Base-by-base conservation (phyloP, 2,888 invertebrate species). In the Volucella inflata region DNA sequence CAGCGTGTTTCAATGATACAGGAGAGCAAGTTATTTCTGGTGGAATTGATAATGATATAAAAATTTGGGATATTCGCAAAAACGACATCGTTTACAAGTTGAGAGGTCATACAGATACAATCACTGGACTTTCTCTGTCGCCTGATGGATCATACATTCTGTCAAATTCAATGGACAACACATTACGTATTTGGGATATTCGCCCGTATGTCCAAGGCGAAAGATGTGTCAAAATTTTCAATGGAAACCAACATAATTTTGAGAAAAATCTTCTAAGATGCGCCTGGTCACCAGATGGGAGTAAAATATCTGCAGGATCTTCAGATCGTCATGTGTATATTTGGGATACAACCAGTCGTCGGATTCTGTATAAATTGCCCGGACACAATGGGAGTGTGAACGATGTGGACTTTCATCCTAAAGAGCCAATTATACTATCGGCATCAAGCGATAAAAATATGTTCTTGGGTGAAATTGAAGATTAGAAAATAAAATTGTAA, bases 371-470 rank as follows among this genome's bases (percentile, higher is more conserved):
- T 93, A 98, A 98, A 93, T 93, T 99, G 88, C 99, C 99, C 0
- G 99, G 99, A 0, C 99, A 99, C 92, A 97, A 98, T 92, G 99
- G 99, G 46, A 96, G 98, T 85, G 98, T 99, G 38, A 99, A 99
- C 91, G 98, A 98, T 91, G 95, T 98, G 0, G 97, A 97, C 92
- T 98, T 99, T 92, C 99, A 99, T 93, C 97, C 96, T 0, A 94
- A 94, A 42, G 99, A 99, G 91, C 97, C 99, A 6, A 96, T 99
- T 68, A 95, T 99, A 88, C 94, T 97, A 48, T 99, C 99, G 0
- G 98, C 95, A 10, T 97, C 98, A 48, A 98, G 98, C 92, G 99
- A 99, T 92, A 99, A 99, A 92, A 96, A 96, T 89, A 94, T 99
- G 80, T 99, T 96, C 92, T 93, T 99, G 85, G 99, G 99, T 44